Evolutionary conservation across 2,888 invertebrate species (phyloP), one percentile per base, ranked within the genome.

Genomic region (Sthenelais limicola): DNA sequence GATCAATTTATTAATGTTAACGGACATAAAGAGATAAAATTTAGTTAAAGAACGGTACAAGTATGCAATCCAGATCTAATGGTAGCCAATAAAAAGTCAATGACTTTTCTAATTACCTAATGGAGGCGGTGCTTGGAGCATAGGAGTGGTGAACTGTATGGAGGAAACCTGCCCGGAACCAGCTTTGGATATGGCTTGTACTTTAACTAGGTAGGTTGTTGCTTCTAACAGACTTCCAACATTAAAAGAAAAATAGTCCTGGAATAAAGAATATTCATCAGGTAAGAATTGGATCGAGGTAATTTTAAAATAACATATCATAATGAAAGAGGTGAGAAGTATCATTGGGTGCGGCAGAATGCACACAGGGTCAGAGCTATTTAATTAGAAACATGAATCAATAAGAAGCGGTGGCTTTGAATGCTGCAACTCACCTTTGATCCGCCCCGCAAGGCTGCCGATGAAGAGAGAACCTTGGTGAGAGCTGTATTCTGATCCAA

Each of bases 401-500:
- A n/a, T n/a, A n/a, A n/a, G n/a, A n/a, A n/a, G n/a, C n/a, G n/a
- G n/a, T n/a, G n/a, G n/a, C n/a, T n/a, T n/a, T n/a, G n/a, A 12
- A 9, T 18, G 9, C 43, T 43, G 43, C 43, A 26, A 62, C 62
- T 38, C 26, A 62, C 62, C 35, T 38, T 38, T 21, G n/a, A 38
- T 15, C 43, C 38, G 3, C 62, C 62, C 3, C 43, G 62, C 38
- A 38, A 43, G 38, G 62, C 62, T 24, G 62, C 51, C 3, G 75
- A 74, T 70, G 73, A 73, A 18, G 75, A 48, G 9, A 78, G 49
- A n/a, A 78, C 77, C 54, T 77, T 78, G 24, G 78, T 78, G 47
- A 76, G 73, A 7, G 71, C 69, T n/a, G 74, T 71, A 3, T 74
- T 66, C 28, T 52, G 49, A 33, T 76, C 74, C 56, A 74, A 26